Evolutionary conservation across 2,888 invertebrate species (phyloP).

Genomic region (Alcis repandata): DNA sequence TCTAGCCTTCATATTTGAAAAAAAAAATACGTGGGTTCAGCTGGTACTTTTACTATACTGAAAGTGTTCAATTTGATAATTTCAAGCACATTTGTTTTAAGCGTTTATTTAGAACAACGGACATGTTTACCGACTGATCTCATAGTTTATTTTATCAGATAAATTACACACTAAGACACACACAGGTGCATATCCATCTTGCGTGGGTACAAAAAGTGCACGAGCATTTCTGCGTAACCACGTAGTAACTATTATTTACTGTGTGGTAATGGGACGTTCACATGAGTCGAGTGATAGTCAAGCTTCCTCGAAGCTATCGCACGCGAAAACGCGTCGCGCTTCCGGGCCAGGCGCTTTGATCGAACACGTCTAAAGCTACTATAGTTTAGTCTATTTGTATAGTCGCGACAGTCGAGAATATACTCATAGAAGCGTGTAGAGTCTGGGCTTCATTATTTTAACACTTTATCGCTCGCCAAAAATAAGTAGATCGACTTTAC

Average conservation of each 20-base stretch:
- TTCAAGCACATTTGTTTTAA: too few species aligned
- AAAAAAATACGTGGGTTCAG: background rate
- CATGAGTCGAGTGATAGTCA: constrained; percentile 59
- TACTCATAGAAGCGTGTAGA: constrained; percentile 16
- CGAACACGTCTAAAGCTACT: constrained; percentile 45
- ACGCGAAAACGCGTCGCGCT: constrained; percentile 64
- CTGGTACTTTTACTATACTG: too few species aligned
- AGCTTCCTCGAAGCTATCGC: constrained; percentile 73
- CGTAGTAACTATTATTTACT: constrained; percentile 48
- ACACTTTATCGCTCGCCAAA: constrained; percentile 42
- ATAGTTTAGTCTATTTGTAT: too few species aligned
- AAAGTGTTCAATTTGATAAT: too few species aligned
- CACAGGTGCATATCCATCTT: constrained; percentile 24
- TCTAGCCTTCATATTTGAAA: background rate
- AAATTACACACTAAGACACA: background rate
- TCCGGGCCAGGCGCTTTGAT: constrained; percentile 61
- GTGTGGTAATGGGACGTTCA: constrained; percentile 60
- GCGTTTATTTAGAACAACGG: too few species aligned
- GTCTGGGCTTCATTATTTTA: constrained; percentile 38
- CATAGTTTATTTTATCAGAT: too few species aligned
- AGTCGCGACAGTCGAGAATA: constrained; percentile 46
- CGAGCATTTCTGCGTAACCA: background rate
- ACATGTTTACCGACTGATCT: too few species aligned
- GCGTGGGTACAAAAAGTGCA: constrained; percentile 45
- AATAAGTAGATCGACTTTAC: constrained; percentile 38